phyloP scores from a whole-genome alignment of 2,113 vertebrate species.

The Pristiophorus japonicus region DNA sequence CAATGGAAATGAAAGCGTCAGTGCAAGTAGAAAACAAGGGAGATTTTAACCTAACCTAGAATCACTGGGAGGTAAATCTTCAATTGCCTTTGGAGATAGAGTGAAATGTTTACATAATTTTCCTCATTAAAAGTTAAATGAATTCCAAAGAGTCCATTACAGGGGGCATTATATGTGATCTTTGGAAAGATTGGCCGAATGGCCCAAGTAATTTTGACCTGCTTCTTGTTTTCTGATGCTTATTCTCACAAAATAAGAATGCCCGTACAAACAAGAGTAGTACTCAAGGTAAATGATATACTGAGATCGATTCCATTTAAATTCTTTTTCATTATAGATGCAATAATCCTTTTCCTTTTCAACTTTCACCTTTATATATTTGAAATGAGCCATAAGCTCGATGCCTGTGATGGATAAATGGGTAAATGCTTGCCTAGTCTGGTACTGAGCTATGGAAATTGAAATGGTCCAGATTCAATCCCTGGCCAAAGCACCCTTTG shows the following conservation, averaged over 20 bases:
- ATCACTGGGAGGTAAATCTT: not conserved
- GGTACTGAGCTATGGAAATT: too few relatives aligned
- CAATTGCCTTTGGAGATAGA: not conserved
- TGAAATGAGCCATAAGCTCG: too few relatives aligned
- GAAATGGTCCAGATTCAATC: too few relatives aligned
- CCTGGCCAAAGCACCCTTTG: too few relatives aligned
- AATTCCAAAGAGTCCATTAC: not conserved
- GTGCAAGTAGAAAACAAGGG: not conserved
- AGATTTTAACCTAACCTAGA: too few relatives aligned
- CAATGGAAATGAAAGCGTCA: not conserved
- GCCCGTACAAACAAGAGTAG: too few relatives aligned
- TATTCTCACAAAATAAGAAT: not conserved
- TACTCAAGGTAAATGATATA: not conserved
- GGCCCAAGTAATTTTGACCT: not conserved
- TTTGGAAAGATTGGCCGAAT: not conserved
- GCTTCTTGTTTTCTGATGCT: not conserved
- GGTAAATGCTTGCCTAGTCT: too few relatives aligned
- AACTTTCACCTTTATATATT: not conserved
- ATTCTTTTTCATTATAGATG: not conserved
- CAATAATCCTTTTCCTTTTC: not conserved
- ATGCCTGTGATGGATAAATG: too few relatives aligned
- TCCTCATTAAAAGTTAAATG: not conserved
- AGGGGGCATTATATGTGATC: too few relatives aligned
- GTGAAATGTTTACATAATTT: not conserved
- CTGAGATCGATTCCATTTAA: not conserved